Evolutionary conservation across 1,140 invertebrate species (phyloP), one percentile per base, ranked within the genome.

Genomic region (Teleogryllus occipitalis): DNA sequence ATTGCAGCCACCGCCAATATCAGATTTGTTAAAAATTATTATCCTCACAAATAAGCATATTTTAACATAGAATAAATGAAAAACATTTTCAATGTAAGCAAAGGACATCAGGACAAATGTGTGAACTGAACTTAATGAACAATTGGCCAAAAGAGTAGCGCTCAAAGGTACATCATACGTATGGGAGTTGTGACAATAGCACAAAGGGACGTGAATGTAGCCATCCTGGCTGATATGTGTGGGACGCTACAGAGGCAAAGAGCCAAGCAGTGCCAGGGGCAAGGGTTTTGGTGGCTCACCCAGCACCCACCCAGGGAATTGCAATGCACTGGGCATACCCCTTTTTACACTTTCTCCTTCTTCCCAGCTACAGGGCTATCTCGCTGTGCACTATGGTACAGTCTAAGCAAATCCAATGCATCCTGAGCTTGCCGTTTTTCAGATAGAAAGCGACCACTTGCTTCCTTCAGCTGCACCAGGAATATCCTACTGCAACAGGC

Each of bases 391-490:
- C n/a, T 74, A 78, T 85, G 83, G 81, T 89, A 89, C 82, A 89
- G 85, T 83, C 89, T 87, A 82, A 95, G 86, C 83, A 95, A 87
- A 86, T 94, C 93, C 89, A 95, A 90, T 27, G 93, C 93, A 86
- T 95, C 94, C 84, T 94, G 92, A 47, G 93, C 93, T 87, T 94
- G 93, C 75, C 93, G 89, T 85, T 95, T 95, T 82, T 95, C 93
- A 82, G 91, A 89, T 54, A 95, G 87, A 84, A 90, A 94, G 88
- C 93, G 89, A 83, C 93, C 92, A 82, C 93, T 94, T 48, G 92
- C 92, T 88, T 95, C 93, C 85, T 95, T 95, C 27, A 95, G 86
- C 84, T 95, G 93, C 82, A 94, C 93, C 83, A 95, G 86, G 84
- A 95, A 95, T 80, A 91, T 89, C 85, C 90, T 92, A 85, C 85